phyloP scores from a whole-genome alignment of 2,888 invertebrate species.

The Podotricha telesiphe region DNA sequence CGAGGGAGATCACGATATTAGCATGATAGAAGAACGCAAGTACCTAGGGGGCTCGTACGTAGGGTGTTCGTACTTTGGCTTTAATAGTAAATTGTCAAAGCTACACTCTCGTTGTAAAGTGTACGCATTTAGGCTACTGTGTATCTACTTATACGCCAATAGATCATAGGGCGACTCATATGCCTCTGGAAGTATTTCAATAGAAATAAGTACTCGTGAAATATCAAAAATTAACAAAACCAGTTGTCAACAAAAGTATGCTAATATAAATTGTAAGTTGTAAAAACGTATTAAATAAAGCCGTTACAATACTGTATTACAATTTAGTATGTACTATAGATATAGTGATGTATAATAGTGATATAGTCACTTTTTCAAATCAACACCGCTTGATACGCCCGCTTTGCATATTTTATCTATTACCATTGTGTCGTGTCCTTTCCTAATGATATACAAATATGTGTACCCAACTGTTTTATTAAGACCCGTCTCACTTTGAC shows the following conservation, averaged over 20 bases:
- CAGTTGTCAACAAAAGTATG: neutral
- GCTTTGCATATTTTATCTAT: constrained; percentile 78
- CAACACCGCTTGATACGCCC: constrained; percentile 55
- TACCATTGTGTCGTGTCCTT: constrained; percentile 61
- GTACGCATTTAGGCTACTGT: neutral
- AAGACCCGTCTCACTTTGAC: constrained; percentile 56
- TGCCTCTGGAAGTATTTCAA: too few species aligned
- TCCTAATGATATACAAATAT: constrained; percentile 76
- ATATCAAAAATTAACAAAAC: neutral
- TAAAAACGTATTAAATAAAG: neutral
- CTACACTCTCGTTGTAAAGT: neutral
- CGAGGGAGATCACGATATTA: constrained; percentile 60
- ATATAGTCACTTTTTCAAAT: constrained; percentile 45
- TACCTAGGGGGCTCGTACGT: constrained; percentile 28
- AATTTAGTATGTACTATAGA: neutral
- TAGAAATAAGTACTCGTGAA: too few species aligned
- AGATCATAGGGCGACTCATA: too few species aligned
- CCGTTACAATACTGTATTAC: neutral
- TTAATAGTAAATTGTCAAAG: constrained; percentile 1
- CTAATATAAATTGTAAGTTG: too few species aligned
- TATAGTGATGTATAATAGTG: neutral
- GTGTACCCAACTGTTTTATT: constrained; percentile 57
- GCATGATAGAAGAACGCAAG: constrained; percentile 57
- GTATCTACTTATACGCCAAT: too few species aligned
- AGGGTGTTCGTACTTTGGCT: constrained; percentile 18